Conservation (phyloP, 2,113 vertebrate species). For the Thunnus maccoyii region DNA sequence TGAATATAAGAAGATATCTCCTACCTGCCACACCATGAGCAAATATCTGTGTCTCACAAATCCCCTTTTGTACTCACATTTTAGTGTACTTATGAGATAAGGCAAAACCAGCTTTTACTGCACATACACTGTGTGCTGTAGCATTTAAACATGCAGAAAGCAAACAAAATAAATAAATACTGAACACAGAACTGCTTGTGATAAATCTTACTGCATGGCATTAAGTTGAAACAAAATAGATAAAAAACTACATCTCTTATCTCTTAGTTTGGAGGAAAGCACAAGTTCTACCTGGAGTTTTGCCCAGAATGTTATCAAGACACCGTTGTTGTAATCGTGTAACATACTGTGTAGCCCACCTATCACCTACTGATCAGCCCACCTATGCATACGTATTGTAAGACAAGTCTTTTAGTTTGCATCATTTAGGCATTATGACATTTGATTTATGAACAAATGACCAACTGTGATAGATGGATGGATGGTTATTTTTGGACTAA, state of each 20-base stretch:
- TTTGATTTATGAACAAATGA: no score
- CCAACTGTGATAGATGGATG: no score
- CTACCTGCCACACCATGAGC: neutral
- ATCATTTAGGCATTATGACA: no score
- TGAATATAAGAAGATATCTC: no score
- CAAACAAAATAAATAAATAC: conserved; percentile 9
- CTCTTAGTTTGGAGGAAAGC: neutral
- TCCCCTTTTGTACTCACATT: neutral
- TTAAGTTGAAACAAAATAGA: neutral
- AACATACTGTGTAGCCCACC: no score
- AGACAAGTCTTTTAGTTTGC: no score
- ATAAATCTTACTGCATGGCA: neutral
- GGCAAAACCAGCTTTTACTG: conserved; percentile 4
- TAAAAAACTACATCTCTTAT: neutral
- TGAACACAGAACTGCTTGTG: neutral
- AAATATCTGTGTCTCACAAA: neutral
- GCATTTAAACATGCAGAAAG: neutral
- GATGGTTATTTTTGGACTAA: no score
- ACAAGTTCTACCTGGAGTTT: neutral
- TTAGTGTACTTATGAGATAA: conserved; percentile 16
- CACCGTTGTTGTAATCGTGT: neutral
- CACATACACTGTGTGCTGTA: neutral
- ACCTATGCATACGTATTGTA: no score
- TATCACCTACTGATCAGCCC: no score
- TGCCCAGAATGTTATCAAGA: neutral